phyloP scores from a whole-genome alignment of 2,888 invertebrate species.

The Cephus pulcher region DNA sequence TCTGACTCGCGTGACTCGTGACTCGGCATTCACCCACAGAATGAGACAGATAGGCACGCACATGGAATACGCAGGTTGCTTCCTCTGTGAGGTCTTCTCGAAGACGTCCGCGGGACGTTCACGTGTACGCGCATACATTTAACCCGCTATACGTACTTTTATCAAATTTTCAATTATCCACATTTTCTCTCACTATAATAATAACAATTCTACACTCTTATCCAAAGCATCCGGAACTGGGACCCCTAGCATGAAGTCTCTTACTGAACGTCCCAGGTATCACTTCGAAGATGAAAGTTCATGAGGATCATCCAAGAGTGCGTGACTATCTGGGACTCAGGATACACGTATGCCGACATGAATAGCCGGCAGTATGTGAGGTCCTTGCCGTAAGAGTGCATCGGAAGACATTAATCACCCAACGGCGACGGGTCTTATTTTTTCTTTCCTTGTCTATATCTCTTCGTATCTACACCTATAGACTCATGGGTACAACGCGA shows the following conservation, averaged over 20 bases:
- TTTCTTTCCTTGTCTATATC: background rate
- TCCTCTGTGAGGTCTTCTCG: slow-evolving; percentile 18
- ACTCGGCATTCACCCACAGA: slow-evolving; percentile 28
- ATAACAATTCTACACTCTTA: background rate
- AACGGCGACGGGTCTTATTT: slow-evolving; percentile 37
- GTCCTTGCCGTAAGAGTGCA: slow-evolving; percentile 30
- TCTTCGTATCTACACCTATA: slow-evolving; percentile 5
- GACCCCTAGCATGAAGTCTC: background rate
- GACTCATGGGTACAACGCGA: background rate
- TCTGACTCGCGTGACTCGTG: slow-evolving; percentile 23
- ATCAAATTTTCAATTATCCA: background rate
- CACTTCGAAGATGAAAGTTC: background rate
- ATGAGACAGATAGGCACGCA: slow-evolving; percentile 2
- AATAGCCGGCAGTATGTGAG: slow-evolving; percentile 48
- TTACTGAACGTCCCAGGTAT: background rate
- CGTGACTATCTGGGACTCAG: background rate
- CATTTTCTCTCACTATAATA: background rate
- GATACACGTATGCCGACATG: slow-evolving; percentile 38
- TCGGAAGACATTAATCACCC: slow-evolving; percentile 54
- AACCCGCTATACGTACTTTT: background rate
- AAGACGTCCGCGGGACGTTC: background rate
- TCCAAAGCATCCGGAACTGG: background rate
- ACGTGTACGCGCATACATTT: background rate
- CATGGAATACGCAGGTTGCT: slow-evolving; percentile 9
- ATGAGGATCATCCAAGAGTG: background rate